Conservation (phyloP, 2,888 invertebrate species). For the Entomobrya proxima region DNA sequence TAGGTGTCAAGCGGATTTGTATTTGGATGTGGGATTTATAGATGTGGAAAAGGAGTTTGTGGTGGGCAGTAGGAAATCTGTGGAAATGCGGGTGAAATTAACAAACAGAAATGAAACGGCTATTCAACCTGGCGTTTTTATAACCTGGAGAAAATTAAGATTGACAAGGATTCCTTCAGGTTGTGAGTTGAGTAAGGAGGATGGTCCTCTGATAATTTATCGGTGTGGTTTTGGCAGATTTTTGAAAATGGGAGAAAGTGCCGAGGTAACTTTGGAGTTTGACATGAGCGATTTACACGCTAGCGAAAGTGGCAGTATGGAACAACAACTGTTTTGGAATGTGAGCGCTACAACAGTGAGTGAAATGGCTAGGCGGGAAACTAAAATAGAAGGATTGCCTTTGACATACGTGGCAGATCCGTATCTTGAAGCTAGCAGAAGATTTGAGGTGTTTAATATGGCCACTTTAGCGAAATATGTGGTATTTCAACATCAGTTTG, state of each 20-base stretch:
- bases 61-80: slow-evolving; percentile 76
- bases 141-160: slow-evolving; percentile 69
- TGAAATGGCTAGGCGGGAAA: slow-evolving; percentile 13
- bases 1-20: slow-evolving; percentile 80
- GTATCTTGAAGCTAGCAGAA: neutral
- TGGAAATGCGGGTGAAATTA: slow-evolving; percentile 76
- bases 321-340: slow-evolving; percentile 48
- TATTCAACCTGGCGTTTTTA: slow-evolving; percentile 76
- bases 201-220: neutral
- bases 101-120: slow-evolving; percentile 77
- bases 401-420: slow-evolving; percentile 34
- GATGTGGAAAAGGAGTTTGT: slow-evolving; percentile 69
- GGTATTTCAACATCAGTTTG: slow-evolving; percentile 23
- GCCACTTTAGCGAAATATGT: neutral
- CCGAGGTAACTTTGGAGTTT: slow-evolving; percentile 58
- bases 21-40: slow-evolving; percentile 76
- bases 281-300: slow-evolving; percentile 54
- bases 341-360: slow-evolving; percentile 63
- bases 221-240: slow-evolving; percentile 56
- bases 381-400: neutral
- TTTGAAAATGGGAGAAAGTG: slow-evolving; percentile 32
- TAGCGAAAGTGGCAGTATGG: slow-evolving; percentile 12
- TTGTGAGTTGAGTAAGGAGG: slow-evolving; percentile 17
- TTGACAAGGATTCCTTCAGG: slow-evolving; percentile 49
- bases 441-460: slow-evolving; percentile 24